Percentiles rank a stretch among this genome's conserved stretches.
These are phyloP conservation scores for Apodemus sylvaticus DNA, from an alignment of 2,113 vertebrate genomes.

Conservation along the genomic window DNA sequence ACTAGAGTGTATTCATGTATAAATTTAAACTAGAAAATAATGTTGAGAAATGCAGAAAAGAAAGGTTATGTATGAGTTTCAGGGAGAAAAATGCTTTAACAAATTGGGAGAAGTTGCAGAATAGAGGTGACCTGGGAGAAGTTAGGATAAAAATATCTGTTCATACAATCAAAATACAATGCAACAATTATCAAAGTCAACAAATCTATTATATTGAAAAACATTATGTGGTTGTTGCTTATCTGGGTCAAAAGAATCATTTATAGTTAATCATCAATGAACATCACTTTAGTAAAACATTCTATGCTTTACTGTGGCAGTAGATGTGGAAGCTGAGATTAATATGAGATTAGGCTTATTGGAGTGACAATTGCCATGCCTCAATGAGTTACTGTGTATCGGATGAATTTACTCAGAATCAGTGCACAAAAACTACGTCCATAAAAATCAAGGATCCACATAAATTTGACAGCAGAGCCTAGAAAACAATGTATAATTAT, in stretches of 20 bases:
- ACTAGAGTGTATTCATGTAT: background rate
- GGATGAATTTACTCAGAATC: background rate
- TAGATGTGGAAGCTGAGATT: background rate
- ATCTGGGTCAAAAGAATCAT: background rate
- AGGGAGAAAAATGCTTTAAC: background rate
- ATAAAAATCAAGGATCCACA: background rate
- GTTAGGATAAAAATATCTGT: background rate
- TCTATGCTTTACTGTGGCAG: background rate
- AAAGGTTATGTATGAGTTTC: background rate
- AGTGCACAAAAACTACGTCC: background rate
- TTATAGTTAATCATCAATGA: background rate
- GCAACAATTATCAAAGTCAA: background rate
- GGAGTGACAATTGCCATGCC: too few relatives aligned
- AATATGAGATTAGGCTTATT: background rate
- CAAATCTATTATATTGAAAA: background rate
- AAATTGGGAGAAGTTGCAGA: background rate
- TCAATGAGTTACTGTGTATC: background rate
- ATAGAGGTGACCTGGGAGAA: background rate
- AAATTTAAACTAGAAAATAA: background rate
- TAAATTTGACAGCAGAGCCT: background rate
- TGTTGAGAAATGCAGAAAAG: background rate
- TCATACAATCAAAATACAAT: background rate
- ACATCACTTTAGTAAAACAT: background rate
- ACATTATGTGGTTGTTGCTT: background rate
- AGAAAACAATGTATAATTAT: background rate